These are phyloP conservation scores for Silurus meridionalis DNA, from an alignment of 2,113 vertebrate genomes.

Conservation along the genomic window DNA sequence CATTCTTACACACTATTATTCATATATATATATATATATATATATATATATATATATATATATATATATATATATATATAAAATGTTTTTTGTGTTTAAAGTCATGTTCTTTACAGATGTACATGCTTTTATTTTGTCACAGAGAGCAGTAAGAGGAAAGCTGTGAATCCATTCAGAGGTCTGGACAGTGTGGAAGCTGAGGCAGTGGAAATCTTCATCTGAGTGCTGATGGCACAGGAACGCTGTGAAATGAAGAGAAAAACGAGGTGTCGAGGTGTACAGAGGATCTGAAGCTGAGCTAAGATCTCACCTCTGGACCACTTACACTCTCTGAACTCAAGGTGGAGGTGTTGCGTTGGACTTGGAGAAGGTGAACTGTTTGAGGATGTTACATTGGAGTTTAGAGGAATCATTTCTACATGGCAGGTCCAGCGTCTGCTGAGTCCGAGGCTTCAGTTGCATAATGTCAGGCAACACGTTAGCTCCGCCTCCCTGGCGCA, in stretches of 20 bases:
- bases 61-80: neutral
- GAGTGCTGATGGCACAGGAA: conserved; percentile 19
- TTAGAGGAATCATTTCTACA: neutral
- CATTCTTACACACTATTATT: no score
- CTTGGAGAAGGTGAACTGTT: conserved; percentile 53
- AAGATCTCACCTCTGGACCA: conserved; percentile 31
- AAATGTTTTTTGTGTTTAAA: neutral
- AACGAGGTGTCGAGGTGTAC: neutral
- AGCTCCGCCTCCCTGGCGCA: neutral
- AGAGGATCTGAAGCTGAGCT: conserved; percentile 47
- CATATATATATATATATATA: neutral
- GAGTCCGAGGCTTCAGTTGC: neutral
- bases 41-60: neutral
- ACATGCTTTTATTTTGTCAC: conserved; percentile 6
- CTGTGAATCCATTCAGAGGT: conserved; percentile 65
- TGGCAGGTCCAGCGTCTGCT: no score
- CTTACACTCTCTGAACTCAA: conserved; percentile 56
- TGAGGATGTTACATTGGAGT: conserved; percentile 18
- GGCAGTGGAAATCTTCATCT: conserved; percentile 76
- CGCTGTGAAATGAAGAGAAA: conserved; percentile 28
- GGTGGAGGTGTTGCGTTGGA: conserved; percentile 20
- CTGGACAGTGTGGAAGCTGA: conserved; percentile 70
- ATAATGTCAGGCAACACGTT: neutral
- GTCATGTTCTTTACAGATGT: neutral
- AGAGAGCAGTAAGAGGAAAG: conserved; percentile 63